Conservation (phyloP, 2,888 invertebrate genomes). For the Drosophila atripex region DNA sequence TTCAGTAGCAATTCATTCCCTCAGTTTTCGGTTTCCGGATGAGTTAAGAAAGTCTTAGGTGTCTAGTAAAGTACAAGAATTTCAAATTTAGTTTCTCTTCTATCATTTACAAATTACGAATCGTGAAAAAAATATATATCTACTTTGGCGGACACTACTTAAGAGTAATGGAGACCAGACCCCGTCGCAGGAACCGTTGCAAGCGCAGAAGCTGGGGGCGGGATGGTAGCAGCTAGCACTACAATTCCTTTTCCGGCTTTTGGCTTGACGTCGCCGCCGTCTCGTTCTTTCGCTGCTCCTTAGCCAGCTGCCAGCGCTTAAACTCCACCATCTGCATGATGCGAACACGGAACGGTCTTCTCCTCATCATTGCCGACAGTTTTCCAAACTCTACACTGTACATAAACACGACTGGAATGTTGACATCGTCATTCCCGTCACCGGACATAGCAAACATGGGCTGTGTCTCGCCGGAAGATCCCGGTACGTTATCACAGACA, state of each 20-base stretch:
- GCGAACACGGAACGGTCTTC: conserved; percentile 84
- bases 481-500: conserved; percentile 92
- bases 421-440: conserved; percentile 93
- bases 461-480: conserved; percentile 89
- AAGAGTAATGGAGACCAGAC: conserved; percentile 14
- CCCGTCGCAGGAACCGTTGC: conserved; percentile 22
- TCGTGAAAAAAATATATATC: conserved; percentile 15
- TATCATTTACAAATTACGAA: conserved; percentile 22
- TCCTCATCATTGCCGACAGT: conserved; percentile 86
- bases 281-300: conserved; percentile 65
- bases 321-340: conserved; percentile 84
- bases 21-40: background rate
- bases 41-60: conserved; percentile 25
- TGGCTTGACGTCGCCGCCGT: conserved; percentile 53
- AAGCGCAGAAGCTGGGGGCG: conserved; percentile 14
- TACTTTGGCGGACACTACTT: conserved; percentile 43
- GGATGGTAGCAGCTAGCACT: conserved; percentile 49
- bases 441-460: conserved; percentile 98
- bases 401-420: conserved; percentile 95
- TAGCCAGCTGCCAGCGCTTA: conserved; percentile 81
- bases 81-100: conserved; percentile 25
- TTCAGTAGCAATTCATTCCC: conserved; percentile 34
- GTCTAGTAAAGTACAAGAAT: conserved; percentile 52
- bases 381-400: conserved; percentile 90
- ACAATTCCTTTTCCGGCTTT: conserved; percentile 76